These are phyloP conservation scores for Drosophila longiperda DNA, from an alignment of 2,888 invertebrate genomes.

Conservation along the genomic window DNA sequence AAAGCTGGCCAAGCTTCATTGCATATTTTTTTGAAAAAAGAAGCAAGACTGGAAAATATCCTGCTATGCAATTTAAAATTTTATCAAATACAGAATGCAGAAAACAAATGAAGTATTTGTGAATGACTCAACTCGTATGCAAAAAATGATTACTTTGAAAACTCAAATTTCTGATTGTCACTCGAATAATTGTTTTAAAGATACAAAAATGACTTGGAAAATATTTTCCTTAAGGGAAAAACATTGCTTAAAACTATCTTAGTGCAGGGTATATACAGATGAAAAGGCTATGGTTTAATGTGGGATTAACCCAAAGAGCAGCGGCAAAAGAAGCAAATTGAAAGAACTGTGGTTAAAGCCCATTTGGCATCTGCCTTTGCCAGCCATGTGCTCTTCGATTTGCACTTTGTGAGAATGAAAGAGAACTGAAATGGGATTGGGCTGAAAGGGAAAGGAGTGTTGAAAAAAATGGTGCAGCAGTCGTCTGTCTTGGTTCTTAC, in stretches of 20 bases:
- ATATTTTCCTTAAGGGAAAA: background rate
- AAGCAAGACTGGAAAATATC: conserved; percentile 1
- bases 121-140: background rate
- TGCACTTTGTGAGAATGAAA: conserved; percentile 43
- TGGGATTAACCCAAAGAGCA: conserved; percentile 10
- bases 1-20: conserved; percentile 29
- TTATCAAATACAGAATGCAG: background rate
- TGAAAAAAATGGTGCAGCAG: background rate
- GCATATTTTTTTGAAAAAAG: background rate
- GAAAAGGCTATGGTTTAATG: background rate
- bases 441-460: background rate
- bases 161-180: background rate
- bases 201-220: background rate
- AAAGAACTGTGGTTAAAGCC: conserved; percentile 60
- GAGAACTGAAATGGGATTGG: background rate
- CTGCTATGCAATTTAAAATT: background rate
- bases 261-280: conserved; percentile 11
- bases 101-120: background rate
- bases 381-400: conserved; percentile 57
- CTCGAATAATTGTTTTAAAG: background rate
- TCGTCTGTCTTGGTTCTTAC: conserved; percentile 18
- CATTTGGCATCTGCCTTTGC: conserved; percentile 53
- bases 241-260: background rate
- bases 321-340: conserved; percentile 28
- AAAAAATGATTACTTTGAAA: background rate